Evolutionary conservation across 2,113 vertebrate species (phyloP).

Genomic region (Corydoras sp.): DNA sequence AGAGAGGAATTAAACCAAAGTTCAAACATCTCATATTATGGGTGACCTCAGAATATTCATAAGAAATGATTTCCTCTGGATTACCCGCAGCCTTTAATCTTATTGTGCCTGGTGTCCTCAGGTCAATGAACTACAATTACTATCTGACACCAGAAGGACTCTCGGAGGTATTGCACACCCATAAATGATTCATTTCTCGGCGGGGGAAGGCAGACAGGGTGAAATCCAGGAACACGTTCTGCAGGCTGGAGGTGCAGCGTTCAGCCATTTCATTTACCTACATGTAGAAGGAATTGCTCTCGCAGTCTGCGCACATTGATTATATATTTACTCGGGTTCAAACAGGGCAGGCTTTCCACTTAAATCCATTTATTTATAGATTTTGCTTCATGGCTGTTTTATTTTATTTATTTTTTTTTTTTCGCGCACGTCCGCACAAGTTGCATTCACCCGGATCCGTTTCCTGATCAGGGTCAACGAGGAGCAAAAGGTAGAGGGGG

Average conservation of each 20-base stretch:
- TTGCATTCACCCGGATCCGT: too few species aligned
- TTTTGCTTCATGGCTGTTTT: background rate
- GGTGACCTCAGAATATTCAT: conserved; percentile 54
- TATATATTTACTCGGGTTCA: conserved; percentile 19
- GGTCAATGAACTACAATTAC: conserved; percentile 65
- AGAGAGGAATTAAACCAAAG: conserved; percentile 56
- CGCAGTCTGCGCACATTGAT: conserved; percentile 17
- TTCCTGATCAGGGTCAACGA: too few species aligned
- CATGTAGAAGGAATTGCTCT: background rate
- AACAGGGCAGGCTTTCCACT: conserved; percentile 12
- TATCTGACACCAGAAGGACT: conserved; percentile 53
- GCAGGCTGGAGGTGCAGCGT: background rate
- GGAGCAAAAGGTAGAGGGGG: too few species aligned
- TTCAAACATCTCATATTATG: conserved; percentile 55
- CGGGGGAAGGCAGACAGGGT: conserved; percentile 10
- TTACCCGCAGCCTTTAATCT: conserved; percentile 56
- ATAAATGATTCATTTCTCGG: conserved; percentile 44
- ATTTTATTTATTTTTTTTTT: background rate
- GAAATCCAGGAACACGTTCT: conserved; percentile 4
- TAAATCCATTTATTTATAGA: conserved; percentile 15
- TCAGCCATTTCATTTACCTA: conserved; percentile 28
- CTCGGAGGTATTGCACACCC: conserved; percentile 55
- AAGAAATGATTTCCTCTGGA: conserved; percentile 56
- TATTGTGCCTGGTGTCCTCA: conserved; percentile 58
- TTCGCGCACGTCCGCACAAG: too few species aligned